Conservation (phyloP, 2,113 vertebrate genomes). For the Anhinga anhinga region DNA sequence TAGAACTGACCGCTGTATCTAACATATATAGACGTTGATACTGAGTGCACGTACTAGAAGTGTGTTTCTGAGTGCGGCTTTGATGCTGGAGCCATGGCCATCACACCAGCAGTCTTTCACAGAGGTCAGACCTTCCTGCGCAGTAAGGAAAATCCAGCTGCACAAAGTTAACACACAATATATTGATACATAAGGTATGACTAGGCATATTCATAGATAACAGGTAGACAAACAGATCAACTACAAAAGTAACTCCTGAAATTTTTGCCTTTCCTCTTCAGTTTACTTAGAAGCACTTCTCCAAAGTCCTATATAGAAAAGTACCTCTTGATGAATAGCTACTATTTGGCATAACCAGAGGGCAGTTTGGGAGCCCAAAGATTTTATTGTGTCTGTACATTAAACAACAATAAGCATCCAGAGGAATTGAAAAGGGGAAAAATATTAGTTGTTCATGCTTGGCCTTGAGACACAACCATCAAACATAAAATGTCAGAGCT, state of each 20-base stretch:
- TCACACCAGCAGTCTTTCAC: not conserved
- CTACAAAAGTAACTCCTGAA: not conserved
- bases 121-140: not conserved
- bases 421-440: not conserved
- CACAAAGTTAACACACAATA: accelerated
- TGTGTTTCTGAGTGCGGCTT: not conserved
- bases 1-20: not conserved
- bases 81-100: not conserved
- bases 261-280: not conserved
- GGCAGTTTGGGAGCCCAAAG: not conserved
- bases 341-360: not conserved
- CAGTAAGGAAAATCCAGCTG: not conserved
- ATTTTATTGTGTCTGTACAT: not conserved
- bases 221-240: not conserved
- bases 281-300: not conserved
- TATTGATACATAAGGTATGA: not conserved
- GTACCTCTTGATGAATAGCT: not conserved
- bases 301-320: not conserved
- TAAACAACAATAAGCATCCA: not conserved
- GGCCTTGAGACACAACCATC: not conserved
- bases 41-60: not conserved
- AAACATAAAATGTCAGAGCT: not conserved
- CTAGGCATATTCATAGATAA: not conserved
- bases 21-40: not conserved
- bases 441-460: not conserved